Conservation (phyloP, 2,113 vertebrate species). For the Hiodon tergisus region DNA sequence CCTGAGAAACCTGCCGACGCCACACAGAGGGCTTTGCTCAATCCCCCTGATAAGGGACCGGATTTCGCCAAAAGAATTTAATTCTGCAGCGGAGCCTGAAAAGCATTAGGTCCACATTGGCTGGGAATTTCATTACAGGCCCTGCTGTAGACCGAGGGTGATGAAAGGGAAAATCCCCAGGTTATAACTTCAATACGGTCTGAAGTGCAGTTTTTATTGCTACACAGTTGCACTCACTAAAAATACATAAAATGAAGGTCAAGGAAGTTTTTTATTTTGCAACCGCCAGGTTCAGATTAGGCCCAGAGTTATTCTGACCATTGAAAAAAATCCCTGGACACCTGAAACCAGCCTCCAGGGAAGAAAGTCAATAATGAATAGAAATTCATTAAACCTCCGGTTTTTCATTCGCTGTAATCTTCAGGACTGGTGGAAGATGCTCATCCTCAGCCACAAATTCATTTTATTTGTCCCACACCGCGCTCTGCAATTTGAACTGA, state of each 20-base stretch:
- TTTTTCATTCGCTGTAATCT: not conserved
- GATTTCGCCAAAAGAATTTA: constrained; percentile 23
- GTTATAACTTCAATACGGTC: constrained; percentile 29
- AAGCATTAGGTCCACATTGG: constrained; percentile 11
- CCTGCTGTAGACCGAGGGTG: constrained; percentile 9
- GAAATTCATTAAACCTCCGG: not conserved
- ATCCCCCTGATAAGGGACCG: constrained; percentile 23
- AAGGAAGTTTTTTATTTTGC: constrained; percentile 10
- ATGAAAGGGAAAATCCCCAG: constrained; percentile 24
- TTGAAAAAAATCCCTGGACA: not conserved
- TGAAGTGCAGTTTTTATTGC: constrained; percentile 22
- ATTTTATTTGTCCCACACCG: not conserved
- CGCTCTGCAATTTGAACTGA: not conserved
- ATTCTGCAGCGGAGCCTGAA: constrained; percentile 3
- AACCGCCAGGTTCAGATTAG: constrained; percentile 8
- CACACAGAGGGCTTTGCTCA: not conserved
- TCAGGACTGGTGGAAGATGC: not conserved
- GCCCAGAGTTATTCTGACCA: not conserved
- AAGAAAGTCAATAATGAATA: not conserved
- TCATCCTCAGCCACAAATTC: not conserved
- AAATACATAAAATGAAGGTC: constrained; percentile 27
- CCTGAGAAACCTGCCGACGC: not conserved
- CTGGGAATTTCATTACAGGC: constrained; percentile 26
- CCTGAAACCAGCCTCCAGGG: not conserved
- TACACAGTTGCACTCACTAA: constrained; percentile 26